phyloP scores from a whole-genome alignment of 2,113 vertebrate genomes.

The Hystrix cristata region DNA sequence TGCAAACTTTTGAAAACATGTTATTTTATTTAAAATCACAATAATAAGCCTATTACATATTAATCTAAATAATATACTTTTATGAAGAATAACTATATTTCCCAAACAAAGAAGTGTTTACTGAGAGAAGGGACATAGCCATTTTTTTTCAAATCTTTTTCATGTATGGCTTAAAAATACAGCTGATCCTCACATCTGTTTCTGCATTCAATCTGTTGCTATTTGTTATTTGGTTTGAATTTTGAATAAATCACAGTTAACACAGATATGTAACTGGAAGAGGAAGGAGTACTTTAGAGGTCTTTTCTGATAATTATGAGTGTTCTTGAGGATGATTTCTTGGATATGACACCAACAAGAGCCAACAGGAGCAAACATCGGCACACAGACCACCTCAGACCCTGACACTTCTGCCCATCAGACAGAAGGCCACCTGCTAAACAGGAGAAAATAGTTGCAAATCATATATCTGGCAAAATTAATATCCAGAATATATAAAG shows the following conservation, averaged over 20 bases:
- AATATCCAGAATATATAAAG: not conserved
- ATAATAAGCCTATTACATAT: not conserved
- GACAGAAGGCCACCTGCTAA: not conserved
- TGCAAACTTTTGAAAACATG: not conserved
- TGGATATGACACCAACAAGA: not conserved
- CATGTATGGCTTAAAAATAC: not conserved
- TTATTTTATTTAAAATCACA: not conserved
- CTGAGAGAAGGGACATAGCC: not conserved
- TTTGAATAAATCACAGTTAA: not conserved
- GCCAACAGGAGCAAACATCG: not conserved
- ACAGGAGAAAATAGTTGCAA: not conserved
- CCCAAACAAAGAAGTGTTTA: not conserved
- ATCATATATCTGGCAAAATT: not conserved
- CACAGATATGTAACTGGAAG: not conserved
- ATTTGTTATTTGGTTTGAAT: not conserved
- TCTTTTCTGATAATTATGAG: not conserved
- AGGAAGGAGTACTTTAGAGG: not conserved
- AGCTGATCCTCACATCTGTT: not conserved
- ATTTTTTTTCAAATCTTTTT: not conserved
- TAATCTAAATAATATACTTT: not conserved
- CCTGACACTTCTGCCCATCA: not conserved
- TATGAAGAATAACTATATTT: not conserved
- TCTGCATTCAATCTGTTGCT: not conserved
- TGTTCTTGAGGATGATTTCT: not conserved
- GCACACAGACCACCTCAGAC: not conserved